Evolutionary conservation across 2,888 invertebrate genomes (phyloP), one percentile per base, ranked within the genome.

Genomic region (Bibio marci): DNA sequence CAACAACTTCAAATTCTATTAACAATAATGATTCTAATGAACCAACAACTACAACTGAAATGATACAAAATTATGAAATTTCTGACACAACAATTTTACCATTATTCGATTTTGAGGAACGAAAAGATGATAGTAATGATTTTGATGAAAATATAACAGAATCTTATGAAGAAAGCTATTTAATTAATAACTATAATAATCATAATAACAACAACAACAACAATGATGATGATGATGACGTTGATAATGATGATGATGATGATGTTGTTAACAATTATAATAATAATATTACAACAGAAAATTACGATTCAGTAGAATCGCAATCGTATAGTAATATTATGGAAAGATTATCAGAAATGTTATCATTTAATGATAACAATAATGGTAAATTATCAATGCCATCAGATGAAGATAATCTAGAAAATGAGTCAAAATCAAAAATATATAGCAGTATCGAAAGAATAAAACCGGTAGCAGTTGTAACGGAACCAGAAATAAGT

Each of bases 1-100:
- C 35, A 35, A 35, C 35, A 25, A 7, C 46, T 61, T 13, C 50
- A 52, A 43, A 55, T 54, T 52, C 56, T 53, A 44, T 63, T 50
- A 54, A 58, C 55, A 49, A 57, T 58, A 43, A 59, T 57, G 44
- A 54, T 56, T 33, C 22, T 2, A 35, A 6, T 14, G 35, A 35
- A 26, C 2, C 30, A 53, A 49, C 14, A 52, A 56, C 30, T n/a
- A n/a, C n/a, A n/a, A n/a, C n/a, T 52, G 55, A 7, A 52, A 61
- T 42, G 42, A 55, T 48, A 56, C 39, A 63, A 60, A 44, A 64
- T 59, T 48, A 53, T 54, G n/a, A 64, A n/a, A n/a, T n/a, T n/a
- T n/a, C n/a, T n/a, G n/a, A n/a, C n/a, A n/a, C n/a, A n/a, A n/a
- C n/a, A n/a, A n/a, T n/a, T n/a, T n/a, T n/a, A n/a, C n/a, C n/a